Base-by-base conservation (phyloP, 2,113 vertebrate species). In the Tragelaphus strepsiceros region DNA sequence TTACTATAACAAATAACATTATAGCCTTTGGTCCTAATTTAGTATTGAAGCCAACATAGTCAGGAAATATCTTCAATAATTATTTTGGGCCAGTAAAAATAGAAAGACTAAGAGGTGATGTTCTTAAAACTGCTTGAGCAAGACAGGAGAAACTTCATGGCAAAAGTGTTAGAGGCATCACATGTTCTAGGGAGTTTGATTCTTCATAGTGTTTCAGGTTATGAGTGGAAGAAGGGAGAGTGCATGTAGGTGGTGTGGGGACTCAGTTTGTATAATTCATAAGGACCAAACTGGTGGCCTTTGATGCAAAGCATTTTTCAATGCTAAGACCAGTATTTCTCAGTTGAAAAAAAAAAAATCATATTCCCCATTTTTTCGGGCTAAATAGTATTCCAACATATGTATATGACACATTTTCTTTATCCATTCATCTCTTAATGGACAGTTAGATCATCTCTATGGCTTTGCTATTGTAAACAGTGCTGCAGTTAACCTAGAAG, bases 1-100 rank as follows among this genome's bases (percentile, higher is more conserved):
- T 56, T 80, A 81, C n/a, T 74, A 85, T 58, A 22, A 81, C 28
- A 74, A 54, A 10, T 91, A 90, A 64, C 21, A 74, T 46, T 74
- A 89, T 84, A 28, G 39, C 39, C 17, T 91, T 67, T 96, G 10
- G 10, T 46, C 21, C 17, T 91, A 56, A 74, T 88, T 96, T 90
- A 87, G 62, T 43, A 80, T 14, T 51, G 14, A 91, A 7, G 1
- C 21, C n/a, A n/a, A 22, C 3, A 43, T 22, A 67, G 4, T 88
- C 62, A 32, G 17, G 21, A 82, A 74, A 94, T 80, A 74, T 64
- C 1, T 64, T 35, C 77, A 58, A 21, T 62, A 43, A 35, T 58
- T 90, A 26, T 43, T 84, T 61, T 86, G 58, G 28, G 26, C 30
- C 46, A 64, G 24, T 7, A 3, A 80, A 80, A 88, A 59, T 56